A percentile compares a stretch with the other conserved stretches of the same genome.
phyloP scores from a whole-genome alignment of 2,113 vertebrate genomes.

The Serilophus lunatus region DNA sequence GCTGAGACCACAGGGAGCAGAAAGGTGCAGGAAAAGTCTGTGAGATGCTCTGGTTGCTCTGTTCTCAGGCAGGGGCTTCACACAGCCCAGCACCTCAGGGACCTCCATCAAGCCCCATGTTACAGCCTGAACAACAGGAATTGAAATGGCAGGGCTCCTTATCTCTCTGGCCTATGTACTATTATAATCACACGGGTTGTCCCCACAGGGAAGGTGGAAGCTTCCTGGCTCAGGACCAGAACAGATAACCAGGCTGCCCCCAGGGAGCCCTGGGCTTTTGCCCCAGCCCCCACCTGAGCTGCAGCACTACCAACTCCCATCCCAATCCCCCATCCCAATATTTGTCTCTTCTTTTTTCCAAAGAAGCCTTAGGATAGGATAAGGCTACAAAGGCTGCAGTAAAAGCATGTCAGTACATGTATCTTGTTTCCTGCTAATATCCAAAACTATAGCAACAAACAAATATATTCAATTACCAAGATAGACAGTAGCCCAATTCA shows the following conservation, averaged over 20 bases:
- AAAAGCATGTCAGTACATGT: not conserved
- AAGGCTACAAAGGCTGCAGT: not conserved
- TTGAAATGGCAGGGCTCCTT: not conserved
- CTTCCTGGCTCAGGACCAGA: not conserved
- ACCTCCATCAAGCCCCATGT: no score
- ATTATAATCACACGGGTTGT: not conserved
- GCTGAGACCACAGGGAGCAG: not conserved
- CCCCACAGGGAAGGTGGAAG: rapidly evolving
- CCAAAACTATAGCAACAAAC: not conserved
- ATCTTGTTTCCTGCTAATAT: not conserved
- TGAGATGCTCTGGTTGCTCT: not conserved
- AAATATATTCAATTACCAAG: not conserved
- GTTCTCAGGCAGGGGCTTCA: not conserved
- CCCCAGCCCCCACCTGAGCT: not conserved
- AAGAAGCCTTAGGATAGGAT: not conserved
- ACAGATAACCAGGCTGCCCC: not conserved
- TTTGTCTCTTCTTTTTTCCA: not conserved
- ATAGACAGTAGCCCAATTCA: not conserved
- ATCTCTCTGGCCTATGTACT: not conserved
- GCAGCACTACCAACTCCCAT: not conserved
- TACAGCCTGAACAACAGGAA: not conserved
- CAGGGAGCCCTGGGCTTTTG: not conserved
- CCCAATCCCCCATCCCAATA: not conserved
- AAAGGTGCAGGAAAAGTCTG: not conserved
- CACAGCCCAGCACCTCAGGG: no score